These are phyloP conservation scores for Cisticola juncidis DNA, from an alignment of 2,113 vertebrate genomes.

Conservation along the genomic window DNA sequence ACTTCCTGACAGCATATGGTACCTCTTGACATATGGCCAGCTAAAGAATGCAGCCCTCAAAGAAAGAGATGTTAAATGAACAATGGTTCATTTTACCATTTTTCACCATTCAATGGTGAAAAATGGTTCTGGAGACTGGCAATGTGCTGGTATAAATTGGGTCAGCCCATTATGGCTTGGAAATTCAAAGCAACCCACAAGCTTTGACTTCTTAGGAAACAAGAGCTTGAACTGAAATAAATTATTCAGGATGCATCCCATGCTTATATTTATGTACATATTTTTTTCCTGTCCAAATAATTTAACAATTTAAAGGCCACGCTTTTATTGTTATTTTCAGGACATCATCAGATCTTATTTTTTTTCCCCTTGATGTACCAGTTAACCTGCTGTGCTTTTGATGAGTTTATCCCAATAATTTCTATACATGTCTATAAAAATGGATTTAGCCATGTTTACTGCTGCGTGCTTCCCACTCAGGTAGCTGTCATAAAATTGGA, in stretches of 20 bases:
- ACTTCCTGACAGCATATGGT: not conserved
- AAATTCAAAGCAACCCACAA: not conserved
- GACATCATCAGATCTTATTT: not conserved
- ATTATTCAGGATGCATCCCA: not conserved
- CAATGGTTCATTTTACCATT: no score
- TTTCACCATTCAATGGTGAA: no score
- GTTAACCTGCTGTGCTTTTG: slow-evolving; percentile 47
- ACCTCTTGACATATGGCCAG: not conserved
- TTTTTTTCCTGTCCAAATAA: slow-evolving; percentile 3
- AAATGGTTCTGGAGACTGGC: not conserved
- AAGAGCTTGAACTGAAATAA: not conserved
- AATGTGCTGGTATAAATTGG: not conserved
- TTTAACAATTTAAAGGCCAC: slow-evolving; percentile 4
- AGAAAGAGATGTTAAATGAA: not conserved
- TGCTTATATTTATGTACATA: not conserved
- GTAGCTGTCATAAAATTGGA: slow-evolving; percentile 3
- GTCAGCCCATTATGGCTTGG: not conserved
- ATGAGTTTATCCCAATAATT: slow-evolving; percentile 34
- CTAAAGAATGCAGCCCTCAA: not conserved
- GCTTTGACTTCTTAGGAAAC: not conserved
- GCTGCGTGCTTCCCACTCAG: not conserved
- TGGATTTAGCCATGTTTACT: not conserved
- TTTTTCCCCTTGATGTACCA: not conserved
- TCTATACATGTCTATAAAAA: slow-evolving; percentile 1
- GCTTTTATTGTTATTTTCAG: not conserved